Percentiles rank a stretch among this genome's conserved stretches.
Conservation (phyloP, 2,888 invertebrate genomes). For the Drosophila borborema region DNA sequence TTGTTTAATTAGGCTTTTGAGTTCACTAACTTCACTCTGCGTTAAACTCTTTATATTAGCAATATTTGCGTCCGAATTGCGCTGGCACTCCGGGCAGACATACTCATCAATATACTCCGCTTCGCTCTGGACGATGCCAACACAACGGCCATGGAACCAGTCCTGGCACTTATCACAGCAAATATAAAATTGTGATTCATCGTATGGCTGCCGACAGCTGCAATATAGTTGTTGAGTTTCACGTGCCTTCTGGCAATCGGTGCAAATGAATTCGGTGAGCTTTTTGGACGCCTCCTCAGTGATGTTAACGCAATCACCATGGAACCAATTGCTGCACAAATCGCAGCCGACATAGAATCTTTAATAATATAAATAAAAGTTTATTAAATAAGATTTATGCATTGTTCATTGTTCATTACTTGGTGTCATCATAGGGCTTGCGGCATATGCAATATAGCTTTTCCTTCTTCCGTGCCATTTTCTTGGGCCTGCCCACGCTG, state of each 20-base stretch:
- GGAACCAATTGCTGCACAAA: slow-evolving; percentile 99
- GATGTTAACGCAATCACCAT: slow-evolving; percentile 97
- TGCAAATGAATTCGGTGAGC: slow-evolving; percentile 95
- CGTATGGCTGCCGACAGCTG: slow-evolving; percentile 97
- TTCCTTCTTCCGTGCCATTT: slow-evolving; percentile 87
- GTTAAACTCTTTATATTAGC: slow-evolving; percentile 95
- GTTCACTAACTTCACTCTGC: slow-evolving; percentile 91
- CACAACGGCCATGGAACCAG: slow-evolving; percentile 99
- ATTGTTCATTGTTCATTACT: slow-evolving; percentile 86
- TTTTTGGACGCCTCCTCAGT: slow-evolving; percentile 96
- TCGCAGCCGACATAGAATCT: slow-evolving; percentile 99
- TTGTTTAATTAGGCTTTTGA: slow-evolving; percentile 94
- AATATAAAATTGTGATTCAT: slow-evolving; percentile 99
- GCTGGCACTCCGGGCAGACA: slow-evolving; percentile 97
- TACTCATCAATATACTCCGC: slow-evolving; percentile 98
- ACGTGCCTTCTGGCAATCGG: slow-evolving; percentile 93
- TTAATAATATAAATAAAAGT: slow-evolving; percentile 40
- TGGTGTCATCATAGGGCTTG: slow-evolving; percentile 97
- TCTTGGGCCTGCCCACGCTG: slow-evolving; percentile 63
- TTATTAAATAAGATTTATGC: not conserved
- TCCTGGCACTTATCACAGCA: slow-evolving; percentile 99
- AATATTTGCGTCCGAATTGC: slow-evolving; percentile 94
- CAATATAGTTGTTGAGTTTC: slow-evolving; percentile 98
- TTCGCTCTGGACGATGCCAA: slow-evolving; percentile 96
- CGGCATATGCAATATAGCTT: slow-evolving; percentile 96